Evolutionary conservation across 2,888 invertebrate genomes (phyloP), one percentile per base, ranked within the genome.

Genomic region (Spilosoma lubricipeda): DNA sequence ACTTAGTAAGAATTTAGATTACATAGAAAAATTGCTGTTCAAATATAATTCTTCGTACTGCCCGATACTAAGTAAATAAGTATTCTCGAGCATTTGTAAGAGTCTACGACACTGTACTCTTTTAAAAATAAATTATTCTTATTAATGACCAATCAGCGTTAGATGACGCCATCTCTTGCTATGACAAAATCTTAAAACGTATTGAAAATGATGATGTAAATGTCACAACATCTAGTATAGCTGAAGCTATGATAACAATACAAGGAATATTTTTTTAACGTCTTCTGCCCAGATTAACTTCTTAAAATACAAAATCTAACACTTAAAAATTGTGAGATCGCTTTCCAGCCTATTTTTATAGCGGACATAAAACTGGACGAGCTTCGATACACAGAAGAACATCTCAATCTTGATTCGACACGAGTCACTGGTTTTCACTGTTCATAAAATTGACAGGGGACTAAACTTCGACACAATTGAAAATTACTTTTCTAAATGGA

Each of bases 381-480:
- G 52, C 23, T 1, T 52, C 23, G 52, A 23, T 52, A 79, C 79
- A 79, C 78, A 77, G 74, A 69, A 78, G 79, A 80, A 84, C 76
- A 80, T 83, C 81, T 82, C 82, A 83, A 84, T 85, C 80, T 83
- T 86, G 81, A 86, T 85, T 83, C 81, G 79, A 85, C 78, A 80
- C 82, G 84, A 83, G 80, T 85, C 83, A 75, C 79, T 76, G 85
- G 82, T 77, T 82, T 85, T 85, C 79, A 77, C 80, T 78, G 79
- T 82, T 84, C 82, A 81, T 87, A 86, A 83, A 85, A 74, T 71
- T 78, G 75, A 79, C 71, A 71, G 64, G 76, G 33, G 27, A 67
- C 72, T 73, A 59, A 72, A 79, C 67, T 73, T 67, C 20, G 39
- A 59, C 45, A 64, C 56, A 80, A 75, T 73, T 72, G 72, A 77